Conservation (phyloP, 2,113 vertebrate species). For the Danio rerio region DNA sequence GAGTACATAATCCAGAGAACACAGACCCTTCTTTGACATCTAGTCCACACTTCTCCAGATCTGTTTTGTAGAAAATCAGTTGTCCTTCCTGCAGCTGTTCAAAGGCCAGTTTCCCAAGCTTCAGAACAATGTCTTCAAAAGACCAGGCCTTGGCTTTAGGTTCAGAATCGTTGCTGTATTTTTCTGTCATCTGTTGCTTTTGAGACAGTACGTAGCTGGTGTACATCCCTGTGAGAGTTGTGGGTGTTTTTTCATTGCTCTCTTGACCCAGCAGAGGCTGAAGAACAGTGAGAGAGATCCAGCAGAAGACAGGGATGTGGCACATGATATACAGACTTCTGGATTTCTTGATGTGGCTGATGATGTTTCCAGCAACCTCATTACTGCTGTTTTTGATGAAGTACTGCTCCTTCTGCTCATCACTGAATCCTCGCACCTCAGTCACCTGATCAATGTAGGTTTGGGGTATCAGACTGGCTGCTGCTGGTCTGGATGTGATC, state of each 20-base stretch:
- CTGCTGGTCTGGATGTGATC: background rate
- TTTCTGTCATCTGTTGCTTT: background rate
- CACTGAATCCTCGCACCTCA: background rate
- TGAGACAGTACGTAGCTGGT: background rate
- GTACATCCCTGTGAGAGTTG: slow-evolving; percentile 1
- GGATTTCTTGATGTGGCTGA: slow-evolving; percentile 45
- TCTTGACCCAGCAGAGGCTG: background rate
- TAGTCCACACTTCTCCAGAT: slow-evolving; percentile 51
- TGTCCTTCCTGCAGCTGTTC: slow-evolving; percentile 39
- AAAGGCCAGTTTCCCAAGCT: slow-evolving; percentile 50
- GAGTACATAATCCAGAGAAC: slow-evolving; percentile 48
- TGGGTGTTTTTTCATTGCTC: background rate
- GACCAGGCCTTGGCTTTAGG: background rate
- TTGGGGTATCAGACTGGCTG: background rate
- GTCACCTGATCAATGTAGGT: background rate
- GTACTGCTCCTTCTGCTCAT: background rate
- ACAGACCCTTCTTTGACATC: slow-evolving; percentile 34
- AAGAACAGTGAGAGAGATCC: background rate
- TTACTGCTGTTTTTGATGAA: background rate
- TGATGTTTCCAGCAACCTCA: slow-evolving; percentile 27
- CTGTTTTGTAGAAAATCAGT: slow-evolving; percentile 51
- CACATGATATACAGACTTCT: slow-evolving; percentile 20
- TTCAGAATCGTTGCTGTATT: background rate
- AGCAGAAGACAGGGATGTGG: slow-evolving; percentile 15
- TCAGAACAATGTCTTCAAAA: slow-evolving; percentile 33